Conservation (phyloP, 2,888 invertebrate species). For the Oeneis ivallda region DNA sequence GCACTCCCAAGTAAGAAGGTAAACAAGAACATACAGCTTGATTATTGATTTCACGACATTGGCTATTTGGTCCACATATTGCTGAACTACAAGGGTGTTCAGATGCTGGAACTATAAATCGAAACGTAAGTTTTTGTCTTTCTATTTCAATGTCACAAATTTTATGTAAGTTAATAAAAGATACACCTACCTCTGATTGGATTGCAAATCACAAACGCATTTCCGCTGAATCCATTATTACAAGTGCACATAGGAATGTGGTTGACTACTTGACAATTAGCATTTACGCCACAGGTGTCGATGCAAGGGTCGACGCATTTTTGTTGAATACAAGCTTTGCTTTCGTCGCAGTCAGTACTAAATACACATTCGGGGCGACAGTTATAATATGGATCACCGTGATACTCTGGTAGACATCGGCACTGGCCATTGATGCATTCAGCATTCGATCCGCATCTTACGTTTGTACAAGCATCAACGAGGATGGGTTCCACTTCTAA, state of each 20-base stretch:
- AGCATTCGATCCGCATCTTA: constrained; percentile 85
- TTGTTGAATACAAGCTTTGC: constrained; percentile 87
- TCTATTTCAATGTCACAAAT: background rate
- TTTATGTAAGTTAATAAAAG: constrained; percentile 14
- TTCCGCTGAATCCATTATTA: constrained; percentile 84
- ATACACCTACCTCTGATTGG: constrained; percentile 78
- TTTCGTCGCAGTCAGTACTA: constrained; percentile 86
- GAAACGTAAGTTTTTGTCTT: background rate
- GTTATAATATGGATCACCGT: constrained; percentile 87
- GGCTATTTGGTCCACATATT: constrained; percentile 88
- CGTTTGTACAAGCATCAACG: constrained; percentile 85
- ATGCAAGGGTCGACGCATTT: constrained; percentile 89
- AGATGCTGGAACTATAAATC: constrained; percentile 50
- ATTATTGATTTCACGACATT: constrained; percentile 83
- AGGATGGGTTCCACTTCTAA: constrained; percentile 68
- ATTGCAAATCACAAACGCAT: constrained; percentile 71
- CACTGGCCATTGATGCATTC: constrained; percentile 86
- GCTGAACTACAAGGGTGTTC: constrained; percentile 85
- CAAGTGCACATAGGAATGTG: constrained; percentile 87
- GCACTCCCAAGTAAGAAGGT: constrained; percentile 85
- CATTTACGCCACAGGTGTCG: constrained; percentile 85
- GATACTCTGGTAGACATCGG: constrained; percentile 86
- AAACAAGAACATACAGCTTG: constrained; percentile 88
- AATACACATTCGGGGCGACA: constrained; percentile 91
- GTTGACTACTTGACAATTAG: constrained; percentile 83